These are phyloP conservation scores for Vireo griseus DNA, from an alignment of 2,797 vertebrate species.

Conservation along the genomic window DNA sequence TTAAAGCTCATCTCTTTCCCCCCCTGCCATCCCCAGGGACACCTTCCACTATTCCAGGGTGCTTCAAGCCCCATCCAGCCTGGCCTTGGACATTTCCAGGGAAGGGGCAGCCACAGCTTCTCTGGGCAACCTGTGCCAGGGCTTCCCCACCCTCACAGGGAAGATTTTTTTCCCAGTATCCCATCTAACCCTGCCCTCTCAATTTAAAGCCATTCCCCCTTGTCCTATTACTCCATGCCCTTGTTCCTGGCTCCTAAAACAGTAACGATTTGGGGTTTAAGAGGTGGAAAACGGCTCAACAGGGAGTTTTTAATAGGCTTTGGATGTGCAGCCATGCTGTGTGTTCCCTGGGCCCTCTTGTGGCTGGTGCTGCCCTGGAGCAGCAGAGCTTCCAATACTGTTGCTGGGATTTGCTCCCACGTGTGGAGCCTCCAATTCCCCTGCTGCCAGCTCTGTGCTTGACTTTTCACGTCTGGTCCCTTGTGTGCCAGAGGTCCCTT, in stretches of 20 bases:
- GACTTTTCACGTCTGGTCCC: neutral
- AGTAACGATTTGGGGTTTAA: neutral
- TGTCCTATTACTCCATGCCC: neutral
- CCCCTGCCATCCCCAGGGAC: neutral
- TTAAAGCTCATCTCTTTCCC: neutral
- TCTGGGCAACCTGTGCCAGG: neutral
- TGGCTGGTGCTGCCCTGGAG: neutral
- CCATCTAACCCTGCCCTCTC: neutral
- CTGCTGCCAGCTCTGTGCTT: neutral
- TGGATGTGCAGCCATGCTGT: neutral
- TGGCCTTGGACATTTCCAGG: neutral
- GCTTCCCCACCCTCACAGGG: neutral
- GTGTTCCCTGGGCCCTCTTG: constrained; percentile 53
- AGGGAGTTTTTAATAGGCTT: neutral
- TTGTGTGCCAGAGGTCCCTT: neutral
- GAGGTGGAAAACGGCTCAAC: neutral
- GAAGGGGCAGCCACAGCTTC: neutral
- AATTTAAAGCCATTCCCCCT: neutral
- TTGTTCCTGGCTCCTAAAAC: neutral
- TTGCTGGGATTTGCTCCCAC: fast-evolving
- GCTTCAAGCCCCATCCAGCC: fast-evolving
- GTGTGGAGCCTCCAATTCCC: fast-evolving
- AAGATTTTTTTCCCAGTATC: neutral
- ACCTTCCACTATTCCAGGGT: fast-evolving
- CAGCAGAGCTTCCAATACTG: neutral